phyloP scores from a whole-genome alignment of 2,888 invertebrate species.

The Drosophila anomelani region DNA sequence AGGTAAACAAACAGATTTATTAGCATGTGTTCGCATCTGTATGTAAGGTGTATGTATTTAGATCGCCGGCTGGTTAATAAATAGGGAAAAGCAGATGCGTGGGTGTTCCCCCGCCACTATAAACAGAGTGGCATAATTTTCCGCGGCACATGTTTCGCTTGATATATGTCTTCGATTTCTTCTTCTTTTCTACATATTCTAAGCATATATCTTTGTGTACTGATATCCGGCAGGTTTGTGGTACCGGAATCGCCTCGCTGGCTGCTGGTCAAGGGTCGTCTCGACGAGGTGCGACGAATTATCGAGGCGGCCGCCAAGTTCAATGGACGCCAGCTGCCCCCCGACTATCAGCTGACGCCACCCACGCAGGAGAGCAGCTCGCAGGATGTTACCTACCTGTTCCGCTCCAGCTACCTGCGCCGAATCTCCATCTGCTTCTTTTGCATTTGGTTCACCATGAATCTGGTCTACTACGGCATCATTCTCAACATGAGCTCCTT shows the following conservation, averaged over 20 bases:
- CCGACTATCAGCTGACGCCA: constrained; percentile 88
- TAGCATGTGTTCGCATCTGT: constrained; percentile 2
- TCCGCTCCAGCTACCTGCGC: constrained; percentile 88
- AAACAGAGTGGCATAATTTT: constrained; percentile 46
- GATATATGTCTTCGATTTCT: constrained; percentile 46
- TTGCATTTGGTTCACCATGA: constrained; percentile 90
- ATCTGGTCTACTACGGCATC: constrained; percentile 85
- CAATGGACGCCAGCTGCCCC: constrained; percentile 88
- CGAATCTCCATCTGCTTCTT: constrained; percentile 90
- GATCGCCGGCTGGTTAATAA: constrained; percentile 50
- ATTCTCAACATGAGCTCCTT: constrained; percentile 91
- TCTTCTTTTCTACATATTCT: neutral
- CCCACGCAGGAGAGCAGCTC: constrained; percentile 85
- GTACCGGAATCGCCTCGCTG: constrained; percentile 93
- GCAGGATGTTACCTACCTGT: constrained; percentile 88
- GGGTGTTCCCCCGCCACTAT: constrained; percentile 52
- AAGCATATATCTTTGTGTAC: constrained; percentile 1
- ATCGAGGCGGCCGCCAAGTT: constrained; percentile 88
- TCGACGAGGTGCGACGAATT: constrained; percentile 89
- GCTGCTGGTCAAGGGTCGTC: constrained; percentile 90
- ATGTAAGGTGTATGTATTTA: constrained; percentile 17
- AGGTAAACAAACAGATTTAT: constrained; percentile 49
- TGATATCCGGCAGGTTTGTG: constrained; percentile 87
- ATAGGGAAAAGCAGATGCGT: constrained; percentile 52
- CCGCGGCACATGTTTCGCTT: constrained; percentile 42